phyloP scores from a whole-genome alignment of 2,888 invertebrate species.

The Galeopsomyia nigrocyanea region DNA sequence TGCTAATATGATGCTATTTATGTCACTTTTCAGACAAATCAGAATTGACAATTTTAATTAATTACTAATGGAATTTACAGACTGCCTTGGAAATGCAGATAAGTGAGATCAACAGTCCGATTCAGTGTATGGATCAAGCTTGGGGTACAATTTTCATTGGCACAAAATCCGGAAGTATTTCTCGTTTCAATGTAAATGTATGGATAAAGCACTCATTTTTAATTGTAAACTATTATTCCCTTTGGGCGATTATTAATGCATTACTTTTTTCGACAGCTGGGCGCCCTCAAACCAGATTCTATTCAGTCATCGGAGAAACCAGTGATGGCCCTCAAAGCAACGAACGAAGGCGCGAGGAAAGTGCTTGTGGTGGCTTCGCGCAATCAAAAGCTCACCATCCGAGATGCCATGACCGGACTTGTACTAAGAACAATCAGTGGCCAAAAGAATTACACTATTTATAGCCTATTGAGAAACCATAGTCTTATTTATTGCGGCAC shows the following conservation, averaged over 20 bases:
- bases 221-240: neutral
- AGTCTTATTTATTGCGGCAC: constrained; percentile 84
- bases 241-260: neutral
- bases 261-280: constrained; percentile 52
- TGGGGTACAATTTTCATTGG: constrained; percentile 83
- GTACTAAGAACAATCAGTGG: constrained; percentile 76
- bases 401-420: constrained; percentile 81
- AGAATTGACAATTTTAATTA: neutral
- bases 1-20: neutral
- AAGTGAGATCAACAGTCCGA: constrained; percentile 74
- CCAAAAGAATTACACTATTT: constrained; percentile 75
- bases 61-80: constrained; percentile 63
- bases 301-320: constrained; percentile 76
- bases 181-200: constrained; percentile 79
- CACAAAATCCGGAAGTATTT: constrained; percentile 79
- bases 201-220: neutral
- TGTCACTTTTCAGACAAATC: neutral
- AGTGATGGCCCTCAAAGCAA: constrained; percentile 79
- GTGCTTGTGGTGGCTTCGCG: constrained; percentile 80
- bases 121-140: constrained; percentile 81
- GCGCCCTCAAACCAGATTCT: constrained; percentile 58
- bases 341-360: constrained; percentile 80
- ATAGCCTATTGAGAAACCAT: constrained; percentile 78
- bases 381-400: constrained; percentile 78
- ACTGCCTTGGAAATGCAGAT: constrained; percentile 72